Evolutionary conservation across 2,113 vertebrate genomes (phyloP).

Genomic region (Syngnathus floridae): DNA sequence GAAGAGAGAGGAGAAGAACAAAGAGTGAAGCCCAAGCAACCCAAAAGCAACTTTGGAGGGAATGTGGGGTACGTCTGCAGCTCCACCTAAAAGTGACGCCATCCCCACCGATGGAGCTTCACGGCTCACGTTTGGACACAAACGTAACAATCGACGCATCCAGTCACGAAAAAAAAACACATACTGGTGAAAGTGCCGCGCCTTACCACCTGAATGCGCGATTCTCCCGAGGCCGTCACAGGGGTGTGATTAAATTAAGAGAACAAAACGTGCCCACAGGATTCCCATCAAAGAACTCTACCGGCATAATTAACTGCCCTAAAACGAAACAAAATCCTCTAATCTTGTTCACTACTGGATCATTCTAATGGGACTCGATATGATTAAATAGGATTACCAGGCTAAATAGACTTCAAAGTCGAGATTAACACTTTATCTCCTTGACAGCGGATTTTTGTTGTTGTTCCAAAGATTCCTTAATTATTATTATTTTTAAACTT

Average conservation of each 20-base stretch:
- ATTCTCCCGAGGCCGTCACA: constrained; percentile 12
- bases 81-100: neutral
- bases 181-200: neutral
- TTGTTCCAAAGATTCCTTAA: too few relatives aligned
- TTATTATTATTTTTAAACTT: neutral
- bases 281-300: too few relatives aligned
- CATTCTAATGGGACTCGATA: neutral
- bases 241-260: constrained; percentile 7
- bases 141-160: neutral
- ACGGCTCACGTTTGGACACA: neutral
- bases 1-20: constrained; percentile 35
- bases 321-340: neutral
- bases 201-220: neutral
- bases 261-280: too few relatives aligned
- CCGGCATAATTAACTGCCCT: neutral
- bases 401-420: neutral
- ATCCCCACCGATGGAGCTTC: neutral
- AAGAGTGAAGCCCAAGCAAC: constrained; percentile 67
- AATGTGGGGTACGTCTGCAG: constrained; percentile 1
- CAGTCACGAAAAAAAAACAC: neutral
- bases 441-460: too few relatives aligned
- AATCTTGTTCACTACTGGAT: neutral
- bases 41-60: constrained; percentile 42
- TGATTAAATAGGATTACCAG: neutral
- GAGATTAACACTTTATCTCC: neutral